These are phyloP conservation scores for Cordilura impudica DNA, from an alignment of 2,888 invertebrate species.

Conservation along the genomic window DNA sequence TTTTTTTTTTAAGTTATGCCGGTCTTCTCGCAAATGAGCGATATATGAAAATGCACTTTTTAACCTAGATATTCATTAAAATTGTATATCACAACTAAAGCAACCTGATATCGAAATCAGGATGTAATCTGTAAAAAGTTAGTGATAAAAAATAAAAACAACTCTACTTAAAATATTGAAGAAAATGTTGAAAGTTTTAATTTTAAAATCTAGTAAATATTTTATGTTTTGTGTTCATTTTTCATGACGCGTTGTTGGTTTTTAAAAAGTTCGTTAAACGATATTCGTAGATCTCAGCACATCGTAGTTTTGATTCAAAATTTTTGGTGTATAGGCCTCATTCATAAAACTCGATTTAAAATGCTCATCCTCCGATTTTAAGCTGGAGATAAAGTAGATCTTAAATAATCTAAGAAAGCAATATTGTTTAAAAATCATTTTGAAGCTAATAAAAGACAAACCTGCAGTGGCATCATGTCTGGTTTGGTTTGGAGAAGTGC, in stretches of 20 bases:
- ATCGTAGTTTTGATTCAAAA: constrained; percentile 39
- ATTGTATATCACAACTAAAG: too few species aligned
- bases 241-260: constrained; percentile 49
- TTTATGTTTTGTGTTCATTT: constrained; percentile 26
- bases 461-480: constrained; percentile 39
- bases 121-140: neutral
- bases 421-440: neutral
- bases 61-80: too few species aligned
- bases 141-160: constrained; percentile 3
- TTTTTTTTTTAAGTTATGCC: too few species aligned
- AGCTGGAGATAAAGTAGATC: constrained; percentile 55
- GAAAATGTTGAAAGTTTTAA: constrained; percentile 55
- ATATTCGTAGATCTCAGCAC: constrained; percentile 47
- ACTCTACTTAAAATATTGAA: constrained; percentile 48
- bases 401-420: constrained; percentile 41
- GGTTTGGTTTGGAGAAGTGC: constrained; percentile 43
- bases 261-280: constrained; percentile 52
- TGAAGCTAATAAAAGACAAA: neutral
- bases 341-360: neutral
- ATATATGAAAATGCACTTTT: too few species aligned
- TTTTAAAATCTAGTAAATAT: constrained; percentile 57
- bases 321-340: constrained; percentile 27
- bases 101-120: too few species aligned
- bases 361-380: constrained; percentile 10
- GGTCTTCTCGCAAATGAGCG: too few species aligned